Evolutionary conservation across 2,113 vertebrate species (phyloP).

Genomic region (Ictalurus punctatus): DNA sequence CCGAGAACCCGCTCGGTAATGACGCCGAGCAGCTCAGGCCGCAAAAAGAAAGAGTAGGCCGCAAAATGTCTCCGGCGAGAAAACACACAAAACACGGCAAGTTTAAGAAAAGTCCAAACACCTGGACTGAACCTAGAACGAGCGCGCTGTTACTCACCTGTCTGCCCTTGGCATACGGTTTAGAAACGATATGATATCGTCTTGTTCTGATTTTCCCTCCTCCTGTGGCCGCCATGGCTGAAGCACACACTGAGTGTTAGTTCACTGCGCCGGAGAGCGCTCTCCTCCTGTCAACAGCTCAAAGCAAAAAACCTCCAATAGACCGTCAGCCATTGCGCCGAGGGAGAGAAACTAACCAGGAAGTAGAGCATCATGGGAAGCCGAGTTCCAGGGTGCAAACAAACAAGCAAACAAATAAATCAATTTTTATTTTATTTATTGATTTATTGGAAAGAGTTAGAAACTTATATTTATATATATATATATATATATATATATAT

Average conservation of each 20-base stretch:
- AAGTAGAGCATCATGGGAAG: no score
- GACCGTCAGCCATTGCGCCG: slow-evolving; percentile 61
- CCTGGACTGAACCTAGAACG: neutral
- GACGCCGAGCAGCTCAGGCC: slow-evolving; percentile 5
- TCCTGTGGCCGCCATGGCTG: slow-evolving; percentile 79
- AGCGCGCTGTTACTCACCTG: slow-evolving; percentile 71
- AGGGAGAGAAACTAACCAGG: neutral
- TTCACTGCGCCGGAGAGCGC: slow-evolving; percentile 72
- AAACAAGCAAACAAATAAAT: no score
- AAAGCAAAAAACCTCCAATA: slow-evolving; percentile 48
- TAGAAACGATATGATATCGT: slow-evolving; percentile 80
- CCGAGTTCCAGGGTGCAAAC: no score
- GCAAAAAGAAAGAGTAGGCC: slow-evolving; percentile 63
- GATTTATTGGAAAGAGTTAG: no score
- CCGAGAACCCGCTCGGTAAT: neutral
- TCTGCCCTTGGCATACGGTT: slow-evolving; percentile 81
- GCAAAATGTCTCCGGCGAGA: slow-evolving; percentile 64
- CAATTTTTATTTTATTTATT: no score
- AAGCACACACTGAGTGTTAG: neutral
- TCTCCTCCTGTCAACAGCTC: slow-evolving; percentile 66
- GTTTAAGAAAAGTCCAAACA: neutral
- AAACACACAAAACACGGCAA: slow-evolving; percentile 56
- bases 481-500: no score
- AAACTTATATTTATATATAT: no score
- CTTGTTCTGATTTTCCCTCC: slow-evolving; percentile 88